Base-by-base conservation (phyloP, 2,888 invertebrate species). In the Steinernema carpocapsae region DNA sequence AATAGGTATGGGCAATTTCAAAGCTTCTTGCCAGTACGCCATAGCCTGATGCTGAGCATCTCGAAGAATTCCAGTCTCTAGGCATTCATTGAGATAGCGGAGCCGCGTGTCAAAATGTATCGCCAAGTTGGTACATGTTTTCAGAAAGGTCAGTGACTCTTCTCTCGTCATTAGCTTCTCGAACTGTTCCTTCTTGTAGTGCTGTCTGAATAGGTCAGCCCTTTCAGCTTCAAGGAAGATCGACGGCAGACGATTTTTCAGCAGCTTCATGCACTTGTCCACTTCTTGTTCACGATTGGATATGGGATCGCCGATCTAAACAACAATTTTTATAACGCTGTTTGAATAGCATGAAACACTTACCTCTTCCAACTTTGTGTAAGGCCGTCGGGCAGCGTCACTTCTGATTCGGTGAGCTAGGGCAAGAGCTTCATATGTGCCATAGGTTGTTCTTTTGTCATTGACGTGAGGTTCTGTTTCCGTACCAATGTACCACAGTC, bases 241-340 rank as follows among this genome's bases (percentile, higher is more conserved):
- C 17, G 12, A 6, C 29, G 29, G 64, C 3, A 64, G 24, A 7
- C 64, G 29, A 14, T 26, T 29, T 19, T 32, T 29, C 6, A 32
- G 17, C 64, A 64, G 32, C 14, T 29, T 4, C 22, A 1, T 1
- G 32, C 64, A 26, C 6, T 32, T 64, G 12, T 26, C 17, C 12
- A 32, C 17, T 17, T 64, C 32, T 6, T 17, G 29, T 64, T 26
- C 26, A 1, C 64, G 64, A 17, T 64, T 64, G 32, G 17, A 14
- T 10, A 64, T 64, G 12, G 64, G 64, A 17, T 64, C 64, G 1
- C 37, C 37, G 1, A 64, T 29, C 64, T 64, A n/a, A 64, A 64
- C 4, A 10, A 43, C 6, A 4, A 19, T 48, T 48, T n/a, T 48
- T 10, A 24, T 12, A 12, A 22, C 6, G 24, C n/a, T 14, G 48